A percentile compares a stretch with the other conserved stretches of the same genome.
Evolutionary conservation across 53 echinoderm and acorn worm species (phyloP).

Genomic region (Zoroaster sp.): DNA sequence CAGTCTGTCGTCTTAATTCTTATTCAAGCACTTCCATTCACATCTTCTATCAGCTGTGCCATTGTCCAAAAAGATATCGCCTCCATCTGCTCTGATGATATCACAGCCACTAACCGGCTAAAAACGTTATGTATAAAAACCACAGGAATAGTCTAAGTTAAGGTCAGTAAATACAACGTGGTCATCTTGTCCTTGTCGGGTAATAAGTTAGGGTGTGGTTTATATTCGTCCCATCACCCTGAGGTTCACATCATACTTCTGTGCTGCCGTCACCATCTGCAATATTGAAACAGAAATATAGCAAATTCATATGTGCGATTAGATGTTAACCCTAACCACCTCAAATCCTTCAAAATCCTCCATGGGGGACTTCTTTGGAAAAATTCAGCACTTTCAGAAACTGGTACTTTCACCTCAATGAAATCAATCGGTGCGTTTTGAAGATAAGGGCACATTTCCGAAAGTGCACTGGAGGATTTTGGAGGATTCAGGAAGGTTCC

Average conservation of each 20-base stretch:
- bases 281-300: too few species aligned
- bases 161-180: neutral
- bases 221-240: constrained; percentile 10
- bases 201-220: neutral
- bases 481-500: too few species aligned
- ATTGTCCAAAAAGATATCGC: neutral
- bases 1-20: neutral
- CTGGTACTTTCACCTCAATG: too few species aligned
- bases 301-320: too few species aligned
- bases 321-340: too few species aligned
- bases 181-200: neutral
- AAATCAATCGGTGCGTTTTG: too few species aligned
- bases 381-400: too few species aligned
- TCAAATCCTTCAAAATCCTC: too few species aligned
- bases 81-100: neutral
- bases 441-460: too few species aligned
- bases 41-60: neutral
- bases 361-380: too few species aligned
- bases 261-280: constrained; percentile 87
- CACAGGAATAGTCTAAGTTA: neutral
- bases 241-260: constrained; percentile 76
- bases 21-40: neutral
- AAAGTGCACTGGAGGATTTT: too few species aligned
- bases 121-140: constrained; percentile 19
- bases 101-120: neutral